Percentiles rank a stretch among this genome's conserved stretches.
Evolutionary conservation across 2,888 invertebrate genomes (phyloP).

Genomic region (Serripes groenlandicus): DNA sequence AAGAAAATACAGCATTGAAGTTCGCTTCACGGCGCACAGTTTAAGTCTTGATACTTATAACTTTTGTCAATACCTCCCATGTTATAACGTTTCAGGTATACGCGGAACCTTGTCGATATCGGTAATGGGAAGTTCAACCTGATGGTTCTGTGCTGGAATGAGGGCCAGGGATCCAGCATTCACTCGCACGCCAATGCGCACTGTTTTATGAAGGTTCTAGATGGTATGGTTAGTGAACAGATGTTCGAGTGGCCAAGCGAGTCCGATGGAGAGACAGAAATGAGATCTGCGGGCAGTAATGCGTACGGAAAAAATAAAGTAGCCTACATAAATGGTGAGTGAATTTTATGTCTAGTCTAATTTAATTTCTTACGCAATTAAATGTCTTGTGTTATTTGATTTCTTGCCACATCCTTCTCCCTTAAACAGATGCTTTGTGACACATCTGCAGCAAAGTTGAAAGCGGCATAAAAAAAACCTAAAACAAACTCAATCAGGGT

Average conservation of each 20-base stretch:
- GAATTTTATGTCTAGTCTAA: too few relatives aligned
- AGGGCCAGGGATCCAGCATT: constrained; percentile 97
- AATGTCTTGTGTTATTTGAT: too few relatives aligned
- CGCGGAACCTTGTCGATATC: constrained; percentile 97
- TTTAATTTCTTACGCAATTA: too few relatives aligned
- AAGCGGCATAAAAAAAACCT: too few relatives aligned
- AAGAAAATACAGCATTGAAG: too few relatives aligned
- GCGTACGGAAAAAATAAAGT: constrained; percentile 92
- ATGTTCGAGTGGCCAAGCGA: constrained; percentile 93
- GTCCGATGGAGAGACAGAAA: constrained; percentile 85
- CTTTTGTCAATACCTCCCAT: too few relatives aligned
- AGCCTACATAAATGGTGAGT: constrained; percentile 97
- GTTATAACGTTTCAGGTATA: constrained; percentile 95
- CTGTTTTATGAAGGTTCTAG: constrained; percentile 97
- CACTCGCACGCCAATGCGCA: constrained; percentile 99
- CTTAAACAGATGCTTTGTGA: too few relatives aligned
- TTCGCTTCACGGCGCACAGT: too few relatives aligned
- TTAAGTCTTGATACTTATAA: too few relatives aligned
- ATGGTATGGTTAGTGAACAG: constrained; percentile 91
- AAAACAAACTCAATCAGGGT: too few relatives aligned
- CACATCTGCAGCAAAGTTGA: too few relatives aligned
- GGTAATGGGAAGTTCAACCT: constrained; percentile 99
- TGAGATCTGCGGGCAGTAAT: constrained; percentile 90
- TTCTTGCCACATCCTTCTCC: too few relatives aligned
- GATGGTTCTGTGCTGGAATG: constrained; percentile 99